phyloP scores from a whole-genome alignment of 2,888 invertebrate species.

The Eilema caniola region DNA sequence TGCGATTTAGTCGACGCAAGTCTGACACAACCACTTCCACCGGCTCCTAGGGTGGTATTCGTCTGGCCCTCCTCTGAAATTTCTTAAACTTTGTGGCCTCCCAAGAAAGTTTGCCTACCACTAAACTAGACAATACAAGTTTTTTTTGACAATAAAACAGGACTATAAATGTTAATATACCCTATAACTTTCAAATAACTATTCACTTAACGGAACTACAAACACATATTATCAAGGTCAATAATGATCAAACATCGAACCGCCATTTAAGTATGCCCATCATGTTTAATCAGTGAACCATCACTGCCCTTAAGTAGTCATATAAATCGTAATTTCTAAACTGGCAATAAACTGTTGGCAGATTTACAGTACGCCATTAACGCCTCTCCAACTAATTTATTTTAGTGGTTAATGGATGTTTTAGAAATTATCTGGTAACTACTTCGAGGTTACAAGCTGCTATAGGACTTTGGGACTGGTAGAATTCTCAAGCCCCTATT shows the following conservation, averaged over 20 bases:
- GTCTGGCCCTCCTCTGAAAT: too few species aligned
- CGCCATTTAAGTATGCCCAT: not conserved
- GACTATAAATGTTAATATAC: too few species aligned
- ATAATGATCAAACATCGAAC: not conserved
- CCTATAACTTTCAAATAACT: too few species aligned
- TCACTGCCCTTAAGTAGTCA: conserved; percentile 5
- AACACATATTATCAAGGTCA: not conserved
- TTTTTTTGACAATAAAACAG: too few species aligned
- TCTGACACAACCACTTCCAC: too few species aligned
- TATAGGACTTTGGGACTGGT: not conserved
- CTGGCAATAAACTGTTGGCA: conserved; percentile 31
- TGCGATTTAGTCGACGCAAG: too few species aligned
- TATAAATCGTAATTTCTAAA: conserved; percentile 29
- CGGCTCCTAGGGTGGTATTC: too few species aligned
- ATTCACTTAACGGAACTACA: not conserved
- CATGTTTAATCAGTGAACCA: not conserved
- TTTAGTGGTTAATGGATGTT: conserved; percentile 40
- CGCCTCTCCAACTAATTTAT: conserved; percentile 39
- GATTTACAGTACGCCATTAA: conserved; percentile 45
- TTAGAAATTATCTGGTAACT: conserved; percentile 16
- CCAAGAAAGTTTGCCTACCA: too few species aligned
- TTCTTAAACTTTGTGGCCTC: too few species aligned
- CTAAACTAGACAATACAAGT: too few species aligned
- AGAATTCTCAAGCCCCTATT: not conserved
- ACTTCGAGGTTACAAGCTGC: not conserved